Percentiles rank a stretch among this genome's conserved stretches.
Evolutionary conservation across 2,797 vertebrate species (phyloP).

Genomic region (Mormyrops attenuatus): DNA sequence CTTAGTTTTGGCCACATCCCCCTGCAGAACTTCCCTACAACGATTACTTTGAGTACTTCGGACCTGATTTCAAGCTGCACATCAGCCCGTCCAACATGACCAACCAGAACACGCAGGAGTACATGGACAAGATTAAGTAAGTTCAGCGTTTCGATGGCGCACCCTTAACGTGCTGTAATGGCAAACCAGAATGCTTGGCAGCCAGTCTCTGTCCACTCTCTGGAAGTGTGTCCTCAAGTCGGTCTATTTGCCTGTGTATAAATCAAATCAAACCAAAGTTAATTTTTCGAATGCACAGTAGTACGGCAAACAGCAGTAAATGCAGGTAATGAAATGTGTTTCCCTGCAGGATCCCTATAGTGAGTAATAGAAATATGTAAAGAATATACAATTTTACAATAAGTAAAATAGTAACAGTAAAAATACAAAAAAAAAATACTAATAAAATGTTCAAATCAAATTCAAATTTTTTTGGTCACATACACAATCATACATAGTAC

Average conservation of each 20-base stretch:
- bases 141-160: slow-evolving; percentile 31
- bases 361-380: not conserved
- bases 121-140: slow-evolving; percentile 94
- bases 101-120: slow-evolving; percentile 88
- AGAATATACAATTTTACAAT: not conserved
- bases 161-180: not conserved
- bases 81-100: slow-evolving; percentile 93
- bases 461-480: too few species aligned
- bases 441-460: too few species aligned
- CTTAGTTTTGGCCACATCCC: slow-evolving; percentile 12
- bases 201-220: not conserved
- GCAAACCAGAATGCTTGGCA: not conserved
- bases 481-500: too few species aligned
- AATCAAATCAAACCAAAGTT: not conserved
- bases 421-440: not conserved
- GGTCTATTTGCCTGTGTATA: not conserved
- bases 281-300: not conserved
- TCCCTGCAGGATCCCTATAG: not conserved
- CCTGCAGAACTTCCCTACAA: slow-evolving; percentile 81
- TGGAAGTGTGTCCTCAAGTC: not conserved
- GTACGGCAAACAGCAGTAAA: not conserved
- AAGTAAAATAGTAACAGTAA: not conserved
- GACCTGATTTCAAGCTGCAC: slow-evolving; percentile 87
- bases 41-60: slow-evolving; percentile 93
- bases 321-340: not conserved